Evolutionary conservation across 2,113 vertebrate genomes (phyloP).

Genomic region (Aegotheles bennettii): DNA sequence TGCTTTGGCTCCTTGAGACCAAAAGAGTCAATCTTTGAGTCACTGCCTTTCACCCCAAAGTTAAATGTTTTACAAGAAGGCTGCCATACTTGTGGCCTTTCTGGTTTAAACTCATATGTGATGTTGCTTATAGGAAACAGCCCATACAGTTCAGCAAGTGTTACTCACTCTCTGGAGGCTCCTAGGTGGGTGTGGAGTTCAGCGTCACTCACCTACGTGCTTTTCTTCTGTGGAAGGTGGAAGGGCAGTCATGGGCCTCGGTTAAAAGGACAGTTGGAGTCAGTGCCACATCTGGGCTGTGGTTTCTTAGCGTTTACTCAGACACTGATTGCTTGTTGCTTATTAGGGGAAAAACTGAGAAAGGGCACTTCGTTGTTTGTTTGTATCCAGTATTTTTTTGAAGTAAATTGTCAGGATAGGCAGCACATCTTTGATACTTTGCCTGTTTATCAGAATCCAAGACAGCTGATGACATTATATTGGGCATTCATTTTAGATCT

Average conservation of each 20-base stretch:
- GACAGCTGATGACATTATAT: constrained; percentile 84
- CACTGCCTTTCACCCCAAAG: rapidly evolving
- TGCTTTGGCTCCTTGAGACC: not conserved
- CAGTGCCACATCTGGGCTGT: not conserved
- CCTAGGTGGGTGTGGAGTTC: too few relatives aligned
- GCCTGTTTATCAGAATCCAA: constrained; percentile 71
- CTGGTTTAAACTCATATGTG: not conserved
- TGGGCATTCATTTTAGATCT: constrained; percentile 81
- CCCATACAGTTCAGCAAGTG: not conserved
- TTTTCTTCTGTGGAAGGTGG: too few relatives aligned
- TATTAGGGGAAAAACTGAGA: not conserved
- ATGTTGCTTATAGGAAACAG: not conserved
- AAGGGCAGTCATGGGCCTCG: not conserved
- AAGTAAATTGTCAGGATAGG: constrained; percentile 30
- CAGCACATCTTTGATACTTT: constrained; percentile 53
- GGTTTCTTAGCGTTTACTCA: not conserved
- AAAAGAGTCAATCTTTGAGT: not conserved
- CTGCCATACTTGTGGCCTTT: not conserved
- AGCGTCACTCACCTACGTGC: too few relatives aligned
- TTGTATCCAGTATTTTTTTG: not conserved
- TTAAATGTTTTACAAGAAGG: not conserved
- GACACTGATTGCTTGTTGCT: not conserved
- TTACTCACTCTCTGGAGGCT: too few relatives aligned
- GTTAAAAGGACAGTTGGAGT: not conserved
- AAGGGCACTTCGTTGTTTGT: not conserved